phyloP scores from a whole-genome alignment of 2,797 vertebrate genomes.

The Notamacropus eugenii region DNA sequence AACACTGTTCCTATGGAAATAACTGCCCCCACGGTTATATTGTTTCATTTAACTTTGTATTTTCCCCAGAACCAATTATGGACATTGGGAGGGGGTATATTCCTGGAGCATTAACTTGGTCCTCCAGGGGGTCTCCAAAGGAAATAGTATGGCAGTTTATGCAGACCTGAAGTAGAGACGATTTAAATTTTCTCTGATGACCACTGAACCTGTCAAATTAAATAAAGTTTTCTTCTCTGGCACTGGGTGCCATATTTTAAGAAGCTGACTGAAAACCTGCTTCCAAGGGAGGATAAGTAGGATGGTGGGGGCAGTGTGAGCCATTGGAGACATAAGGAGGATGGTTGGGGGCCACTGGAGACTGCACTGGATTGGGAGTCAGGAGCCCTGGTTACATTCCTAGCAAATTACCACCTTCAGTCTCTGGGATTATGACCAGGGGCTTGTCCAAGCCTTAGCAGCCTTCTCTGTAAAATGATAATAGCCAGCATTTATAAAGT shows the following conservation, averaged over 20 bases:
- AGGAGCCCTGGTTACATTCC: background rate
- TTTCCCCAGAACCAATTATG: background rate
- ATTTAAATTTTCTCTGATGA: background rate
- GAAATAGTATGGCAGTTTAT: background rate
- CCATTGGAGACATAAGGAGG: no score
- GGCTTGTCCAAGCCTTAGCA: background rate
- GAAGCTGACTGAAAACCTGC: background rate
- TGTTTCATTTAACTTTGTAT: background rate
- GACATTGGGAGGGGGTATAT: background rate
- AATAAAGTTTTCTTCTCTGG: background rate
- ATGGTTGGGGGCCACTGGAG: background rate
- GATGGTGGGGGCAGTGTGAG: background rate
- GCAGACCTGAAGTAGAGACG: background rate
- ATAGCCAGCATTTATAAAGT: background rate
- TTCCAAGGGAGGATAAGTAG: background rate
- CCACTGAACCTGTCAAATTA: background rate
- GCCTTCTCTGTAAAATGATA: background rate
- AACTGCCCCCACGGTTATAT: background rate
- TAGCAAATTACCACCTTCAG: background rate
- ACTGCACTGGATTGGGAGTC: background rate
- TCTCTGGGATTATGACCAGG: background rate
- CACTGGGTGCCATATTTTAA: background rate
- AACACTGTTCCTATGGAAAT: background rate
- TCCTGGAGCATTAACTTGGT: background rate
- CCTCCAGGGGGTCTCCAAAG: background rate